Conservation (phyloP, 92 coral and sea anemone genomes). For the Epizoanthus ramosus region DNA sequence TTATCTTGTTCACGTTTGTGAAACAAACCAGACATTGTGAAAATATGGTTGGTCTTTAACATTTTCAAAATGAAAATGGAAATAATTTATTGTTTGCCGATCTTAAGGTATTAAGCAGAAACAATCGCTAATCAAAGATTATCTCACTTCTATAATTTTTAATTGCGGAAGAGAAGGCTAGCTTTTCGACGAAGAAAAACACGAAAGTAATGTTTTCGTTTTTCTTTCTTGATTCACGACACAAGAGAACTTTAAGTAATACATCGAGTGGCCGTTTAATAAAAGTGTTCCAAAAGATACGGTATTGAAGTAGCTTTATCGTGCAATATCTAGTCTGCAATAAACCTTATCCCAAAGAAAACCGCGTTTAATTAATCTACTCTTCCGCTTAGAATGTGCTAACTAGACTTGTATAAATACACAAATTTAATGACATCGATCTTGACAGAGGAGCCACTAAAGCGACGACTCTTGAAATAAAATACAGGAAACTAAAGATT, state of each 20-base stretch:
- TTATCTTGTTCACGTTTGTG: too few species aligned
- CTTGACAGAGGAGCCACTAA: conserved; percentile 33
- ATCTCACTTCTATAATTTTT: neutral
- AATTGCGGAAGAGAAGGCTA: conserved; percentile 4
- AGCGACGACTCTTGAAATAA: conserved; percentile 27
- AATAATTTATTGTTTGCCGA: neutral
- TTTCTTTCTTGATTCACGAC: neutral
- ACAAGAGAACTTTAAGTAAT: neutral
- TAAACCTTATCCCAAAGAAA: neutral
- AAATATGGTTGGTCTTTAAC: too few species aligned
- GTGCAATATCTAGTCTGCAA: neutral
- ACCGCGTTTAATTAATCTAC: conserved; percentile 24
- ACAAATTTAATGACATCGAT: conserved; percentile 23
- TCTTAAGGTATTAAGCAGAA: neutral
- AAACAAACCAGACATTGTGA: too few species aligned
- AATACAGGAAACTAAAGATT: conserved; percentile 14
- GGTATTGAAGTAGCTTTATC: neutral
- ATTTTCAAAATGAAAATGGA: neutral
- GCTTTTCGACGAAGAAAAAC: neutral
- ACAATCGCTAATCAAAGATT: conserved; percentile 1
- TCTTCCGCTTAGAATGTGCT: conserved; percentile 39
- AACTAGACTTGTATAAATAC: conserved; percentile 43
- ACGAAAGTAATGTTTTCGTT: neutral
- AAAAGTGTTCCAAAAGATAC: neutral
- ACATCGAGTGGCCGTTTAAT: neutral